Conservation (phyloP, 2,888 invertebrate species). For the Belgica antarctica region DNA sequence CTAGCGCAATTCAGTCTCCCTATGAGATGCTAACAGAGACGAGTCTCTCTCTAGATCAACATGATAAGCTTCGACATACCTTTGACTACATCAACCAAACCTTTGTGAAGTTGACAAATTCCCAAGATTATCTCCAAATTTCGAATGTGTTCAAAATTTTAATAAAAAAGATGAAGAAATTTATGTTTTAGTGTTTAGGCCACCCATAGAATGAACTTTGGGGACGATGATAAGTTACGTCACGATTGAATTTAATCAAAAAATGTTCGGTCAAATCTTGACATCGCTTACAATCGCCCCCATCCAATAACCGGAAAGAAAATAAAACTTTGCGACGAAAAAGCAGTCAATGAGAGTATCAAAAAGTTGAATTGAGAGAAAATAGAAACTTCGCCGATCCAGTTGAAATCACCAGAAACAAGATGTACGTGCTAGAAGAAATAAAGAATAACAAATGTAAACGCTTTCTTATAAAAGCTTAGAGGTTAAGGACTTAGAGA, state of each 20-base stretch:
- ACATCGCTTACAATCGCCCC: background rate
- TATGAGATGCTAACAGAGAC: background rate
- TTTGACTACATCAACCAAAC: background rate
- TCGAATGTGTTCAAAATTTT: conserved; percentile 29
- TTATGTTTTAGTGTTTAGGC: background rate
- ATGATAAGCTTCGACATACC: conserved; percentile 9
- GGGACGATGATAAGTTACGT: no score
- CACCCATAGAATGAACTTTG: no score
- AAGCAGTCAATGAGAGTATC: no score
- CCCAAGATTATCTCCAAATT: conserved; percentile 3
- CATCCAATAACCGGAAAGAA: no score
- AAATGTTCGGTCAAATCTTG: background rate
- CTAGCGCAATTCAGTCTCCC: background rate
- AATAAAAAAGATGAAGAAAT: background rate
- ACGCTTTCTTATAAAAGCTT: conserved; percentile 4
- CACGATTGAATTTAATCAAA: background rate
- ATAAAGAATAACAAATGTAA: no score
- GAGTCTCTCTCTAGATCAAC: background rate
- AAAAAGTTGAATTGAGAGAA: no score
- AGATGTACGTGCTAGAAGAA: background rate
- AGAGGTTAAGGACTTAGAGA: background rate
- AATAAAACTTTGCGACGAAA: background rate
- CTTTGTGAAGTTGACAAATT: no score
- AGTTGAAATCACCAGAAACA: no score
- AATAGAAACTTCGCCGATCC: no score